A percentile compares a stretch with the other conserved stretches of the same genome.
phyloP scores from a whole-genome alignment of 2,888 invertebrate genomes.

The Heliconius ethilla region DNA sequence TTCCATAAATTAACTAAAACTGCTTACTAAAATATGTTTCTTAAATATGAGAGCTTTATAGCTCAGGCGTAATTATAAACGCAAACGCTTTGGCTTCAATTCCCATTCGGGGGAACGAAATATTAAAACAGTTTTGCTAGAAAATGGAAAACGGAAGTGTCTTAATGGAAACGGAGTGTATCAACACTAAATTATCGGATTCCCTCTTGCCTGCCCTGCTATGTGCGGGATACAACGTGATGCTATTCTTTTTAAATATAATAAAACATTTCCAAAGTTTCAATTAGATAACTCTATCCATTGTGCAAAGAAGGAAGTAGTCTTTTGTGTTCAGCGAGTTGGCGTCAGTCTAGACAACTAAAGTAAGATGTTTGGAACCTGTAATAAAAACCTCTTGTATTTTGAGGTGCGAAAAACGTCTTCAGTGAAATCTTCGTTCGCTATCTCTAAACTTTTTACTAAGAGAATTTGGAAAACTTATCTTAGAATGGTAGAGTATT shows the following conservation, averaged over 20 bases:
- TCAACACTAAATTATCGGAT: no score
- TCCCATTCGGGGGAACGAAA: no score
- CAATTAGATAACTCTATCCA: constrained; percentile 23
- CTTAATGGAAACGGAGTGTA: no score
- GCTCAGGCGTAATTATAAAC: no score
- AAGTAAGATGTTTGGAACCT: constrained; percentile 32
- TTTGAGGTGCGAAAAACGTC: constrained; percentile 27
- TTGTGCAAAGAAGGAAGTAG: constrained; percentile 26
- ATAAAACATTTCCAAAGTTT: constrained; percentile 6
- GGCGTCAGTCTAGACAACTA: constrained; percentile 26
- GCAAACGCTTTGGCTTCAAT: no score
- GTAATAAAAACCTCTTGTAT: constrained; percentile 34
- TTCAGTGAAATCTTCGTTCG: constrained; percentile 10
- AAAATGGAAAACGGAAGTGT: no score
- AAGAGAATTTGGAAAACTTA: constrained; percentile 3
- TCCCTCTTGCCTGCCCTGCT: no score
- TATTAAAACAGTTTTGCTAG: no score
- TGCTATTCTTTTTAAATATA: no score
- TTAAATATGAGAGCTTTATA: not conserved
- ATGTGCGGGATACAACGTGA: no score
- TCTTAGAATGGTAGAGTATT: no score
- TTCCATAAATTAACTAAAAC: not conserved
- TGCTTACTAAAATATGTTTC: not conserved
- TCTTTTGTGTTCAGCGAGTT: constrained; percentile 31
- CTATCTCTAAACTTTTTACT: constrained; percentile 9